Base-by-base conservation (phyloP, 2,888 invertebrate genomes). In the Fragum whitleyi region DNA sequence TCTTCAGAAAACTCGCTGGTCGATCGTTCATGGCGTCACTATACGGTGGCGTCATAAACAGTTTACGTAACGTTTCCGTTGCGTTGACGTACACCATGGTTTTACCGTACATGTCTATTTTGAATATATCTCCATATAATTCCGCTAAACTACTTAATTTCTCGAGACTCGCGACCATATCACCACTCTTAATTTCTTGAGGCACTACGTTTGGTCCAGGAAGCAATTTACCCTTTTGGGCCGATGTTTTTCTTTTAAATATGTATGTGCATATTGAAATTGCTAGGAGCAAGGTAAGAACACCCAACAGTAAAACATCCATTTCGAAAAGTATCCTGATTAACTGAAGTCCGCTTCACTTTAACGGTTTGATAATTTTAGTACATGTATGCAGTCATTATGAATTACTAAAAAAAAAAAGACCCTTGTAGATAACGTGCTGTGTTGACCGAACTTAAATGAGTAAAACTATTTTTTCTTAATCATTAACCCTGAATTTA, bases 31-130 rank as follows among this genome's bases (percentile, higher is more conserved):
- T 61, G 28, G 26, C 61, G 32, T 61, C 61, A 61, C 26, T 11
- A 32, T 61, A 61, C 61, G 61, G 61, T 26, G 32, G 6, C n/a
- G 61, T 23, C 32, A 32, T 61, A 32, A 61, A 61, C 61, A 61
- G 61, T 5, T 61, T 61, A 61, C 67, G 67, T 67, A 67, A 42
- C 9, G 42, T 9, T 42, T 67, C 42, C n/a, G 26, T 23, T 11
- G 42, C 9, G 23, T 42, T 67, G 21, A 67, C 42, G 67, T 42
- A 39, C 2, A 67, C 26, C 39, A 67, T 39, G 23, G 67, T 67
- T 36, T 67, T 11, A 42, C 67, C 67, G 26, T 42, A 67, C 67
- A 67, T 23, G 3, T 67, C 26, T 2, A 67, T 2, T 21, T 67
- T 67, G 19, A 21, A 67, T 1, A 67, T 67, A 23, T 67, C 67